Base-by-base conservation (phyloP, 2,797 vertebrate genomes). In the Etheostoma nigrum region DNA sequence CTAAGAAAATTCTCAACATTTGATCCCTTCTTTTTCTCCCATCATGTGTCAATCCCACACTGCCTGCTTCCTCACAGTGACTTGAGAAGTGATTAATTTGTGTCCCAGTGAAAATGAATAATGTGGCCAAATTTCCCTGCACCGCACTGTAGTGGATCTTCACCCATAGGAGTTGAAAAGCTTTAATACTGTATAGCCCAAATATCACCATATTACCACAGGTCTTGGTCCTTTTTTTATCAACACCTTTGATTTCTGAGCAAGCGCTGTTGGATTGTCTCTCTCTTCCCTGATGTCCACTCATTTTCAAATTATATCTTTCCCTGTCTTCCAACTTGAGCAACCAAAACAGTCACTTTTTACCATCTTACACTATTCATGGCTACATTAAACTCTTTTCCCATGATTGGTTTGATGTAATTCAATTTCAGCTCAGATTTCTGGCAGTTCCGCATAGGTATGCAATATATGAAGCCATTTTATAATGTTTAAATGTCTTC, bases 41-140 rank as follows among this genome's bases (percentile, higher is more conserved):
- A 58, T 40, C 8, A 1, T 49, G 23, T 55, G 6, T 75, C 4
- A 54, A n/a, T 44, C 58, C 53, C 44, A 64, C 36, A 19, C 51
- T 19, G 8, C 30, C 30, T 48, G 42, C 8, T 44, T 27, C 49
- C 14, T 52, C 21, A 6, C 21, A 63, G 18, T 42, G 53, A n/a
- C 30, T 74, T 14, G 1, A 67, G 21, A 47, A 30, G 58, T 16
- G 42, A 73, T 67, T 73, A 9, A 52, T 54, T 69, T 0, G 1
- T 47, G 4, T 63, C 21, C 44, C 25, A 14, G 40, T 59, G 11
- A 66, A 73, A 73, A 69, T 69, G 36, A 53, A 49, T 47, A n/a
- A 44, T 21, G 12, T 13, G 13, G 3, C 0, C 25, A 67, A 78
- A 59, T 72, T 13, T 53, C 40, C 45, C 57, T 42, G 23, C 44